Percentiles rank a stretch among this genome's conserved stretches.
Conservation (phyloP, 2,888 invertebrate genomes). For the Ennomos erosarius region DNA sequence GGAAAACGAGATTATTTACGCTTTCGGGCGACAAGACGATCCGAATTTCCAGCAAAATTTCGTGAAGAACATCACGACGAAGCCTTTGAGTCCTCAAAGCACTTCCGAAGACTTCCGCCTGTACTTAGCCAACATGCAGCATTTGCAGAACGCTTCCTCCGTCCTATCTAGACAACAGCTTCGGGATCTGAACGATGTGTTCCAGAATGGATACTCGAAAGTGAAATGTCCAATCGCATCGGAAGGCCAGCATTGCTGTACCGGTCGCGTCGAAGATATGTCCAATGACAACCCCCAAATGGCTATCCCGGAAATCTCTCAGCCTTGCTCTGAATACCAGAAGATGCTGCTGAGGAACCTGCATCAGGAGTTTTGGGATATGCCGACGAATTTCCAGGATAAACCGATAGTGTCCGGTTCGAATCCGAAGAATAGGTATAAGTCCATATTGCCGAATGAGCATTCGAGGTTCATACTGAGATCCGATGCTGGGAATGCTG, state of each 20-base stretch:
- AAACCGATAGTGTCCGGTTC: conserved; percentile 95
- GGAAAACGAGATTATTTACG: conserved; percentile 81
- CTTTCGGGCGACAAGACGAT: conserved; percentile 76
- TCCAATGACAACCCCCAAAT: conserved; percentile 69
- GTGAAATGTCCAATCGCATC: conserved; percentile 65
- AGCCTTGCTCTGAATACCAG: conserved; percentile 86
- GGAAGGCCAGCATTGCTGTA: conserved; percentile 69
- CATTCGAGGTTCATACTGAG: conserved; percentile 92
- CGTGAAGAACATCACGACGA: conserved; percentile 86
- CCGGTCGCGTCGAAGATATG: conserved; percentile 63
- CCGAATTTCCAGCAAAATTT: conserved; percentile 64
- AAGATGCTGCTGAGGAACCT: conserved; percentile 87
- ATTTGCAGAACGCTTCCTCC: conserved; percentile 89
- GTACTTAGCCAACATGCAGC: conserved; percentile 90
- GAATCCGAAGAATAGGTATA: conserved; percentile 95
- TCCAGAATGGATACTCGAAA: conserved; percentile 83
- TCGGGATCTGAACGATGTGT: conserved; percentile 84
- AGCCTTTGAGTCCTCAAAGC: conserved; percentile 87
- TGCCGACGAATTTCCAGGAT: conserved; percentile 96
- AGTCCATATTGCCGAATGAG: conserved; percentile 95
- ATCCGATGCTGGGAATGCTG: conserved; percentile 79
- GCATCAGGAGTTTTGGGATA: conserved; percentile 96
- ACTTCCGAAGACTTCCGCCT: conserved; percentile 89
- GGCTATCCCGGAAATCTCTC: conserved; percentile 67
- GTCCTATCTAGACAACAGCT: conserved; percentile 86